These are phyloP conservation scores for Trichonephila clavipes DNA, from an alignment of 1,140 invertebrate species.

Conservation along the genomic window DNA sequence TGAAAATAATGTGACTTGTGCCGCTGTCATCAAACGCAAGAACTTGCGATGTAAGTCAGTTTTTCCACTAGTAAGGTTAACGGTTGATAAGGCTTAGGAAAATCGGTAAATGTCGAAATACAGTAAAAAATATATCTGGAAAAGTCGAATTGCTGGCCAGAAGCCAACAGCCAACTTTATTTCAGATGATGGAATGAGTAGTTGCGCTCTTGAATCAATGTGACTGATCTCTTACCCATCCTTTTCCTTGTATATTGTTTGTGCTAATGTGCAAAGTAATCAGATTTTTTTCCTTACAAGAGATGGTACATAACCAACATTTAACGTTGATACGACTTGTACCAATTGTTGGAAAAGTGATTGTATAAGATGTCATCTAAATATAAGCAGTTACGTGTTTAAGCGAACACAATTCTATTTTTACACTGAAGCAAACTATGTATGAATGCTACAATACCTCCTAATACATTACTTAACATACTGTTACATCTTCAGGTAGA, in stretches of 20 bases:
- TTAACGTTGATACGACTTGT: no score
- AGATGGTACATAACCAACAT: no score
- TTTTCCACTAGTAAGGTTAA: constrained; percentile 48
- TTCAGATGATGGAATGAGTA: constrained; percentile 42
- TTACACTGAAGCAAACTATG: no score
- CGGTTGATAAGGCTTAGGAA: constrained; percentile 57
- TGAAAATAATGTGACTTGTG: constrained; percentile 57
- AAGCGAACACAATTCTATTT: no score
- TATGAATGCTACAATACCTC: no score
- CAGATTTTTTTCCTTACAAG: background rate
- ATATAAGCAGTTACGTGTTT: no score
- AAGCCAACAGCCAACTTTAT: constrained; percentile 50
- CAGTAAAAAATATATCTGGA: constrained; percentile 53
- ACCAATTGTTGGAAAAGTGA: no score
- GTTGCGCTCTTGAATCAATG: constrained; percentile 47
- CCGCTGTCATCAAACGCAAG: constrained; percentile 14
- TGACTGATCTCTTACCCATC: background rate
- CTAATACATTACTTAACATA: no score
- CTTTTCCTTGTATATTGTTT: background rate
- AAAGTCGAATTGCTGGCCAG: constrained; percentile 30
- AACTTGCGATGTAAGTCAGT: constrained; percentile 57
- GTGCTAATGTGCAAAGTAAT: background rate
- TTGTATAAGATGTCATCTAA: no score
- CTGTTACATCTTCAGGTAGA: no score
- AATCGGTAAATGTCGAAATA: constrained; percentile 65